Evolutionary conservation across 92 coral and sea anemone genomes (phyloP), one percentile per base, ranked within the genome.

Genomic region (Palythoa grandiflora): DNA sequence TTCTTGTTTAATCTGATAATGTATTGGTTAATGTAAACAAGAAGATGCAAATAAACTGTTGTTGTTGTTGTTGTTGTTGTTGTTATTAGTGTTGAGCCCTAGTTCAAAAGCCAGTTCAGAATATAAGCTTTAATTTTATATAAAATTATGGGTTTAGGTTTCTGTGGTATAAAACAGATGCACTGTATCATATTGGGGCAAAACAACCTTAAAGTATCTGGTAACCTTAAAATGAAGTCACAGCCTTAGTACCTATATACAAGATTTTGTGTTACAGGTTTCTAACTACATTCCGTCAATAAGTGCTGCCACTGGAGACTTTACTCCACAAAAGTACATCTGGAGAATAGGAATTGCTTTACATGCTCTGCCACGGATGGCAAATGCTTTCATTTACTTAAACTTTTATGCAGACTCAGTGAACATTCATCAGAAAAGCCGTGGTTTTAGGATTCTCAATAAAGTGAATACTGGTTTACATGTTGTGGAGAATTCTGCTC

Each of bases 231-330:
- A 28, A 28, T 28, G 28, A 17, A 2, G 36, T 1, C n/a, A 5
- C 36, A 65, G 17, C 11, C 17, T 9, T 3, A 15, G 17, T 11
- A 55, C 61, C 12, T 0, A 55, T 11, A 3, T 1, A 5, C 19
- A 9, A 35, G 13, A 9, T 20, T 28, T 73, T 39, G 1, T 57
- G 39, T 63, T 66, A 52, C 65, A 97, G 99, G 99, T 97, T 74
- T 92, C 95, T 38, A 97, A 97, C 71, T 95, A 92, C 80, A 73
- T 97, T 20, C 99, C 99, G n/a, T 97, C 99, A 35, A 92, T 97
- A 35, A 97, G 99, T 93, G 95, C 98, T 39, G 97, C 98, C 36
- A 97, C 94, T 35, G 99, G 99, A 63, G 99, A 91, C 52, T 87
- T 90, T 44, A 87, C 91, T 70, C 99, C 99, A 28, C 98, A 97